Conservation (phyloP, 2,797 vertebrate genomes). For the Microctenopoma stevenorrisi region DNA sequence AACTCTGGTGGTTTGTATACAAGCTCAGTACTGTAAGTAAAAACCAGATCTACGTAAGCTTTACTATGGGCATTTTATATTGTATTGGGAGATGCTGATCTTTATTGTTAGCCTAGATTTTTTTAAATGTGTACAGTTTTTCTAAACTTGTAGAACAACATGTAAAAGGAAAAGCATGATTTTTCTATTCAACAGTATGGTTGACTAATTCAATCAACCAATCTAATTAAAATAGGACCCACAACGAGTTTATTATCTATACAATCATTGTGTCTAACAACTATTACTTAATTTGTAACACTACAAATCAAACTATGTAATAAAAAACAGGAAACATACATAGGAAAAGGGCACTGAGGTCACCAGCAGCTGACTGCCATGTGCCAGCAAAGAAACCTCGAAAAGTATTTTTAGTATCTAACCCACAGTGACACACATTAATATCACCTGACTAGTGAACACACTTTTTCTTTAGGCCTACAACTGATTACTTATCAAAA, state of each 20-base stretch:
- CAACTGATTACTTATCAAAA: constrained; percentile 32
- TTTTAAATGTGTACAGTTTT: not conserved
- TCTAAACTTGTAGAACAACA: not conserved
- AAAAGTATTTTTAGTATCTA: not conserved
- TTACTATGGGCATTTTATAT: not conserved
- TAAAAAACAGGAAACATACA: not conserved
- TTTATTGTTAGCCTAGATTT: not conserved
- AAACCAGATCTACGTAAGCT: not conserved
- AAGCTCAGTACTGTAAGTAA: not conserved
- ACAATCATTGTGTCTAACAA: too few species aligned
- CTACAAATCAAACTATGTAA: not conserved
- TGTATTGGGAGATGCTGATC: not conserved
- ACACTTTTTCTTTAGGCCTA: constrained; percentile 3
- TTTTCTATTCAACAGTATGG: too few species aligned
- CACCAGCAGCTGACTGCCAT: not conserved
- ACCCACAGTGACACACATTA: not conserved
- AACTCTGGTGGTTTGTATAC: not conserved
- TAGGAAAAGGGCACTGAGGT: not conserved
- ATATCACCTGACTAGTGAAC: constrained; percentile 12
- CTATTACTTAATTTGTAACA: not conserved
- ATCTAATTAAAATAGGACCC: too few species aligned
- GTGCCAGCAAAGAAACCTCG: not conserved
- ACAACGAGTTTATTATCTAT: too few species aligned
- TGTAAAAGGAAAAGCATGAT: too few species aligned
- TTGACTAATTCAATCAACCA: too few species aligned